Evolutionary conservation across 1,140 invertebrate genomes (phyloP).

Genomic region (Drosophila seguyi): DNA sequence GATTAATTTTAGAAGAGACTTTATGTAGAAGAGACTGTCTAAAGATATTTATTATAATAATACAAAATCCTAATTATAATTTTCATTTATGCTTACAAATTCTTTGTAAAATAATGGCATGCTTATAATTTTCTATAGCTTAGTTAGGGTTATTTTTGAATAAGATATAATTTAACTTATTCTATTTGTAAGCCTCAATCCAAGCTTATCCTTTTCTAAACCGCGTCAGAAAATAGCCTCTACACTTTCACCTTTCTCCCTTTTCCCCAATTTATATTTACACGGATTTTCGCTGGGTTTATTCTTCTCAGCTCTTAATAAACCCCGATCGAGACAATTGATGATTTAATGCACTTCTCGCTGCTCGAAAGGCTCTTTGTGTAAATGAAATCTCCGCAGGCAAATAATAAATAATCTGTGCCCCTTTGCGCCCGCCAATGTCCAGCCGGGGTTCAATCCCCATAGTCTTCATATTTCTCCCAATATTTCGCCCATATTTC

Average conservation of each 20-base stretch:
- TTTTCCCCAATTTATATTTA: background rate
- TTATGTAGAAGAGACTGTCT: too few relatives aligned
- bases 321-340: constrained; percentile 29
- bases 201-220: background rate
- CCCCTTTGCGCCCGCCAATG: background rate
- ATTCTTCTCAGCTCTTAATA: constrained; percentile 21
- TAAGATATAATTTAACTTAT: background rate
- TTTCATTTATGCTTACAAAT: too few relatives aligned
- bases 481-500: background rate
- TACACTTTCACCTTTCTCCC: background rate
- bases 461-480: background rate
- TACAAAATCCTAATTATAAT: too few relatives aligned
- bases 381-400: constrained; percentile 49
- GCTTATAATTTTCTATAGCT: too few relatives aligned
- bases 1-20: too few relatives aligned
- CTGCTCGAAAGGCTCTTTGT: constrained; percentile 43
- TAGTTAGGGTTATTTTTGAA: too few relatives aligned
- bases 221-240: background rate
- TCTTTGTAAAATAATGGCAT: too few relatives aligned
- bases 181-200: background rate
- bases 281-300: constrained; percentile 3
- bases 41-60: too few relatives aligned
- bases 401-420: constrained; percentile 59
- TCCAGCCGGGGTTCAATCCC: background rate
- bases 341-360: constrained; percentile 48